A percentile compares a stretch with the other conserved stretches of the same genome.
These are phyloP conservation scores for Vesta saturnalis DNA, from an alignment of 2,888 invertebrate genomes.

Conservation along the genomic window DNA sequence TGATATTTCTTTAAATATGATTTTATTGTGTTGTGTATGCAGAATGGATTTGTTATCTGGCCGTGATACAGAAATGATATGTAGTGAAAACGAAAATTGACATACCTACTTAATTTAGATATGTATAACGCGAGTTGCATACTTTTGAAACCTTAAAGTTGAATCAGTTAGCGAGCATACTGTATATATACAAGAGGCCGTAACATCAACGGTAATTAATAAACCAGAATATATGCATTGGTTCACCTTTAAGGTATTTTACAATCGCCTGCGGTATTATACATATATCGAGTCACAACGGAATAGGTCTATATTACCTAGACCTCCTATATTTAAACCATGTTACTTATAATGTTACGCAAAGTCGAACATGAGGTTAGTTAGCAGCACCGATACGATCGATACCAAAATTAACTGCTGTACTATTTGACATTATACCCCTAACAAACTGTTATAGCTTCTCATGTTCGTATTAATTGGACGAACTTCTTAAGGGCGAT, in stretches of 20 bases:
- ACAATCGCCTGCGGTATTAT: not conserved
- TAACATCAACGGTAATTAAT: no score
- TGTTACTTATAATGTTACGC: slow-evolving; percentile 12
- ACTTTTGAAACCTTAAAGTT: no score
- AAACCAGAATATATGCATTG: no score
- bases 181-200: no score
- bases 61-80: no score
- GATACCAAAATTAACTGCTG: slow-evolving; percentile 13
- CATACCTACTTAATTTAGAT: no score
- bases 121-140: no score
- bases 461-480: slow-evolving; percentile 13
- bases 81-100: no score
- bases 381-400: slow-evolving; percentile 2
- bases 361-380: slow-evolving; percentile 10
- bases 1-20: not conserved
- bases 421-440: slow-evolving; percentile 13
- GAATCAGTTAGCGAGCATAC: no score
- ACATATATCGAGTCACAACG: not conserved
- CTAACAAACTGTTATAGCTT: slow-evolving; percentile 11
- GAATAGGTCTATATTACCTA: not conserved
- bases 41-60: no score
- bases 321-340: not conserved
- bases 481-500: slow-evolving; percentile 8
- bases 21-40: no score
- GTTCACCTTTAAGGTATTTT: slow-evolving; percentile 7